Percentiles rank a stretch among this genome's conserved stretches.
Conservation (phyloP, 2,113 vertebrate genomes). For the Megaptera novaeangliae region DNA sequence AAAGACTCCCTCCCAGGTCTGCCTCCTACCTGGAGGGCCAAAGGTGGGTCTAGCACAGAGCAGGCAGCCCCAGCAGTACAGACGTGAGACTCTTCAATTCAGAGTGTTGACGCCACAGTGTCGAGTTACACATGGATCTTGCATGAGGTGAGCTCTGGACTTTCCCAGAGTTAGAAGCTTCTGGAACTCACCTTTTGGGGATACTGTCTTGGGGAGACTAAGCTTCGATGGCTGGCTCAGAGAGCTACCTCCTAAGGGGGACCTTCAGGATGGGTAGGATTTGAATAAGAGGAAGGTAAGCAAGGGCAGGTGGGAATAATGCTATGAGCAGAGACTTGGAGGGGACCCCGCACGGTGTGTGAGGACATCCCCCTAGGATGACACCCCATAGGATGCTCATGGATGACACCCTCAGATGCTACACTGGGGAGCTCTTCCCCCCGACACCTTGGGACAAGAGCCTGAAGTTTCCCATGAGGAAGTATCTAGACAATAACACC, state of each 20-base stretch:
- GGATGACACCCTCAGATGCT: not conserved
- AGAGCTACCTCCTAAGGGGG: not conserved
- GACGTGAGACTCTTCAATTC: not conserved
- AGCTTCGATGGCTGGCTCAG: not conserved
- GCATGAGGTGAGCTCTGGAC: not conserved
- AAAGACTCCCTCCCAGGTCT: not conserved
- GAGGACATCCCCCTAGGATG: not conserved
- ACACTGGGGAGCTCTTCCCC: not conserved
- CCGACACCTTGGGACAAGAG: not conserved
- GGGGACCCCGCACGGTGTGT: not conserved
- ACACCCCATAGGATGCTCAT: not conserved
- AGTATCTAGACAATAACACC: not conserved
- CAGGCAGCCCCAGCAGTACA: not conserved
- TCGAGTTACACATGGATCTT: not conserved
- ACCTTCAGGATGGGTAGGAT: not conserved
- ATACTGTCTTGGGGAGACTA: not conserved
- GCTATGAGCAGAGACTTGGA: not conserved
- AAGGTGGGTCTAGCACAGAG: not conserved
- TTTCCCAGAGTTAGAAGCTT: not conserved
- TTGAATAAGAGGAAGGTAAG: not conserved
- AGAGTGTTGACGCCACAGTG: not conserved
- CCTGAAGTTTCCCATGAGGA: not conserved
- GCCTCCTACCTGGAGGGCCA: not conserved
- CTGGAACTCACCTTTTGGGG: not conserved
- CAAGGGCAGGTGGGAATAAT: not conserved